Base-by-base conservation (phyloP, 2,113 vertebrate genomes). In the Balaeniceps rex region DNA sequence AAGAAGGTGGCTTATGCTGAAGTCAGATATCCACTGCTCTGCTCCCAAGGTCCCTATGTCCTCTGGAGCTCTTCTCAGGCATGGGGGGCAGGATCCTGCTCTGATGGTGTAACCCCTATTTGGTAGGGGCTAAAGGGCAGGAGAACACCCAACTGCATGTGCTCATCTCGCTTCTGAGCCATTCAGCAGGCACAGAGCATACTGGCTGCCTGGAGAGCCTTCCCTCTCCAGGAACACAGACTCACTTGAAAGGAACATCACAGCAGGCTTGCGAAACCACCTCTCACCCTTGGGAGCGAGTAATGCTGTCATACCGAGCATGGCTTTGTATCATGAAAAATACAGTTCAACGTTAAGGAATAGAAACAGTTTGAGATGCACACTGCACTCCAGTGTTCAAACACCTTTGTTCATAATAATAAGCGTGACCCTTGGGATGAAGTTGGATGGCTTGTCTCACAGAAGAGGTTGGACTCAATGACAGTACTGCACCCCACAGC, bases 281-380 rank as follows among this genome's bases (percentile, higher is more conserved):
- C 61, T 71, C 65, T 79, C n/a, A n/a, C 18, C 19, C 65, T 34
- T 55, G 69, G 79, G 70, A 84, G 65, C 0, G 0, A 70, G 42
- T 46, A 81, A 71, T 0, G 0, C 81, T 54, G 64, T 49, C 81
- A 82, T 2, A 66, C 13, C 1, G 4, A 70, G 72, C 63, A 19
- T 7, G 31, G 51, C 31, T 77, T 74, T 66, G 34, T 22, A 33
- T 44, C 3, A 2, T 54, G 72, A 69, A 55, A 92, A 83, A 46
- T 12, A 46, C 29, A 51, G 54, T 81, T 69, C 7, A 14, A 15
- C 28, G 15, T 22, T 31, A 64, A 65, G 79, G n/a, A 60, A 69
- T 0, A 65, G 40, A 44, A 78, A 81, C n/a, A 49, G 38, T n/a
- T 31, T 7, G 51, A 84, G 68, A 66, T 28, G 25, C 58, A 26